Conservation (phyloP, 2,113 vertebrate species). For the Bucco capensis region DNA sequence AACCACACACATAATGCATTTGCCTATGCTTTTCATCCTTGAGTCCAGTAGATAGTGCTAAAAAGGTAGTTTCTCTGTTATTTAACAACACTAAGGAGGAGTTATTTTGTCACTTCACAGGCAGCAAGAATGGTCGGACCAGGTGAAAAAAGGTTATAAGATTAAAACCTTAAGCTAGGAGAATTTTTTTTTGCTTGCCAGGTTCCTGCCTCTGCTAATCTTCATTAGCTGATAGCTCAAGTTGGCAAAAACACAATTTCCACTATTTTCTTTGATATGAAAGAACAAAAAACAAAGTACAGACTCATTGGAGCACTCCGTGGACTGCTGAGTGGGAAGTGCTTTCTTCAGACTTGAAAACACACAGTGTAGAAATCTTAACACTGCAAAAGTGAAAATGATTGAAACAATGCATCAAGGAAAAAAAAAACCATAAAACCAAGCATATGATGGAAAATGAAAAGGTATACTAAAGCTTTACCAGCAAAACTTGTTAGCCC, state of each 20-base stretch:
- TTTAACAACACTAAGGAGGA: not conserved
- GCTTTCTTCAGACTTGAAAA: not conserved
- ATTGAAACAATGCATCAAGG: not conserved
- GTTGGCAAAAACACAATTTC: not conserved
- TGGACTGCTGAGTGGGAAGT: not conserved
- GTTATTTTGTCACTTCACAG: not conserved
- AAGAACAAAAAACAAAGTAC: not conserved
- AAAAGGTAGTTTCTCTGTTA: not conserved
- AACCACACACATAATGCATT: not conserved
- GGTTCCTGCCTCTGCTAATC: not conserved
- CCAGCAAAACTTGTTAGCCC: not conserved
- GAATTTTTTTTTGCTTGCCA: not conserved
- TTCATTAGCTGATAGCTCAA: not conserved
- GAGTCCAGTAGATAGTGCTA: not conserved
- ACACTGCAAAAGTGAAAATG: not conserved
- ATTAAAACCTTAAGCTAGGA: not conserved
- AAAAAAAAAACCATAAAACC: not conserved
- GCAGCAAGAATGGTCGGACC: not conserved
- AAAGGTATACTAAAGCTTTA: not conserved
- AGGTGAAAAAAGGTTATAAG: not conserved
- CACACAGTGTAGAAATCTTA: not conserved
- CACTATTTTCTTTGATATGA: rapidly evolving
- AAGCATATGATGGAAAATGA: not conserved
- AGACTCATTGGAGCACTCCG: not conserved
- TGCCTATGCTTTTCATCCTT: not conserved